Evolutionary conservation across 2,797 vertebrate genomes (phyloP).

Genomic region (Mus spretus): DNA sequence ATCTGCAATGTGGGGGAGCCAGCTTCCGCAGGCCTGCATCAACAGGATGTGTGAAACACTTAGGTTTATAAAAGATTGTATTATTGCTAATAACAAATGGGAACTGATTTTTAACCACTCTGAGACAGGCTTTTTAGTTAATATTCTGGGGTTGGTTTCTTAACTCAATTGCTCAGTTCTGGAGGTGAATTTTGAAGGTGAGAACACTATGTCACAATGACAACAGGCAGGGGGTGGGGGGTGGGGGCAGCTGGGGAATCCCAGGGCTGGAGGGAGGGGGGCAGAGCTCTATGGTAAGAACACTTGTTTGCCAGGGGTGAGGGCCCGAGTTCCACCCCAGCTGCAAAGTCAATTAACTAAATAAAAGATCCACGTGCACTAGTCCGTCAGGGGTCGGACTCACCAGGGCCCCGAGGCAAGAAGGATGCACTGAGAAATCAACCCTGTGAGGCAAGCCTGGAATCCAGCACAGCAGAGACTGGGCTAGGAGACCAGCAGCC

Average conservation of each 20-base stretch:
- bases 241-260: not conserved
- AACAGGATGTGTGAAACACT: not conserved
- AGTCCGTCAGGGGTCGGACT: not conserved
- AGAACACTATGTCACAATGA: not conserved
- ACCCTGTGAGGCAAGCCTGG: not conserved
- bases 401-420: not conserved
- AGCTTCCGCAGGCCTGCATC: not conserved
- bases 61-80: not conserved
- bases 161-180: not conserved
- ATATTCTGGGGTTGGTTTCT: not conserved
- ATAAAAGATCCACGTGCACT: not conserved
- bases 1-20: not conserved
- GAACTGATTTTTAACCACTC: not conserved
- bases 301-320: not conserved
- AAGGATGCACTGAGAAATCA: not conserved
- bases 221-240: not conserved
- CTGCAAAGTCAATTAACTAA: not conserved
- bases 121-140: not conserved
- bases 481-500: not conserved
- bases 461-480: not conserved
- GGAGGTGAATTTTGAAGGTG: not conserved
- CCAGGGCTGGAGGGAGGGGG: too few relatives aligned
- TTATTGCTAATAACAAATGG: not conserved
- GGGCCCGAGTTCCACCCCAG: not conserved
- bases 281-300: not conserved